These are phyloP conservation scores for Spondyliosoma cantharus DNA, from an alignment of 2,797 vertebrate genomes.

Conservation along the genomic window DNA sequence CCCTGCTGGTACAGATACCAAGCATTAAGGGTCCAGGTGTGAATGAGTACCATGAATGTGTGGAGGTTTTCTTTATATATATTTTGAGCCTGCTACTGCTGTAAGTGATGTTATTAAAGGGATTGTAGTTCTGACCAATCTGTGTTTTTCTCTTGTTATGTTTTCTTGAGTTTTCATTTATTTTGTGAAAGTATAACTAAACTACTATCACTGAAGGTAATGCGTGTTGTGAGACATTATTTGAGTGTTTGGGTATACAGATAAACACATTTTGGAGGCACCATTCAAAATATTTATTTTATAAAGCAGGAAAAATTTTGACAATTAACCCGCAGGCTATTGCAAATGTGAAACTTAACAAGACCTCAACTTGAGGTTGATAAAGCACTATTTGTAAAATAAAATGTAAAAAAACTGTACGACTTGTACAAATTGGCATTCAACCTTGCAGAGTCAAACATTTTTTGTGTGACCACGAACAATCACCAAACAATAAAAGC, in stretches of 20 bases:
- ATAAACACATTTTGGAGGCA: not conserved
- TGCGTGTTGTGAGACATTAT: not conserved
- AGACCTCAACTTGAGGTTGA: not conserved
- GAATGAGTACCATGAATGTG: no score
- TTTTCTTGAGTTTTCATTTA: no score
- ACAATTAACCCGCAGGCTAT: not conserved
- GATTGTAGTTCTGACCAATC: not conserved
- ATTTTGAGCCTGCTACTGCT: not conserved
- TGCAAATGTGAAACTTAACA: not conserved
- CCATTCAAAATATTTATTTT: constrained; percentile 47
- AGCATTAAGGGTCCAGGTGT: rapidly evolving
- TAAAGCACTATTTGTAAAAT: not conserved
- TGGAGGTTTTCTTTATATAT: not conserved
- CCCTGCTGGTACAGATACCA: constrained; percentile 25
- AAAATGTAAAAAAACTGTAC: not conserved
- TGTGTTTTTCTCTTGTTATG: no score
- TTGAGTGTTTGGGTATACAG: not conserved
- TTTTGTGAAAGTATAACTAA: not conserved
- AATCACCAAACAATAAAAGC: constrained; percentile 19
- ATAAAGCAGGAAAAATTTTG: constrained; percentile 19
- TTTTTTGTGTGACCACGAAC: not conserved
- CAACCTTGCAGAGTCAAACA: not conserved
- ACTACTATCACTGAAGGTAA: not conserved
- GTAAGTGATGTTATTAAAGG: not conserved
- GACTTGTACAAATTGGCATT: not conserved